Percentiles rank a stretch among this genome's conserved stretches.
These are phyloP conservation scores for Drosophila gaucha DNA, from an alignment of 2,888 invertebrate genomes.

Conservation along the genomic window DNA sequence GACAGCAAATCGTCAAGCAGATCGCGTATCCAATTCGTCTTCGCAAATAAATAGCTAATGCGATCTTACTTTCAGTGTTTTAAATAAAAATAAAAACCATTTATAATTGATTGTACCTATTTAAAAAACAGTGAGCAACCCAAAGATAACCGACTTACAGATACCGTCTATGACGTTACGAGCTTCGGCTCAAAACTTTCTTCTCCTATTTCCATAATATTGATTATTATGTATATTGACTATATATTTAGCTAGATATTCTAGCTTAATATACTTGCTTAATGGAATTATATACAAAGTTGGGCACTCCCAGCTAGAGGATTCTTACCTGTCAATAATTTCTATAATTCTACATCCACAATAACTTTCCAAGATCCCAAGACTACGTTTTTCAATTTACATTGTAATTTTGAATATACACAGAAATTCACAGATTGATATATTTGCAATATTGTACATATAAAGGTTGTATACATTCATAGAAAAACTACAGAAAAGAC, in stretches of 20 bases:
- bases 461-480: constrained; percentile 38
- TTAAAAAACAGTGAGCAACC: too few relatives aligned
- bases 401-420: neutral
- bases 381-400: neutral
- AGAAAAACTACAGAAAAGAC: constrained; percentile 33
- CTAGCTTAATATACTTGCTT: too few relatives aligned
- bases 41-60: too few relatives aligned
- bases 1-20: neutral
- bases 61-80: too few relatives aligned
- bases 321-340: neutral
- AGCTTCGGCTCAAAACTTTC: too few relatives aligned
- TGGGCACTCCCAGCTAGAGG: neutral
- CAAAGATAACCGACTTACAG: too few relatives aligned
- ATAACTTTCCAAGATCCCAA: neutral
- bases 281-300: neutral
- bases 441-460: constrained; percentile 25
- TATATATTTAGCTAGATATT: too few relatives aligned
- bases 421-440: constrained; percentile 22
- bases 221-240: too few relatives aligned
- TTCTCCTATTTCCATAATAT: too few relatives aligned
- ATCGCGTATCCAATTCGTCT: neutral
- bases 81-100: too few relatives aligned
- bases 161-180: too few relatives aligned
- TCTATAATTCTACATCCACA: neutral
- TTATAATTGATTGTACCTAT: too few relatives aligned